These are phyloP conservation scores for Campaea margaritaria DNA, from an alignment of 2,888 invertebrate species.

Conservation along the genomic window DNA sequence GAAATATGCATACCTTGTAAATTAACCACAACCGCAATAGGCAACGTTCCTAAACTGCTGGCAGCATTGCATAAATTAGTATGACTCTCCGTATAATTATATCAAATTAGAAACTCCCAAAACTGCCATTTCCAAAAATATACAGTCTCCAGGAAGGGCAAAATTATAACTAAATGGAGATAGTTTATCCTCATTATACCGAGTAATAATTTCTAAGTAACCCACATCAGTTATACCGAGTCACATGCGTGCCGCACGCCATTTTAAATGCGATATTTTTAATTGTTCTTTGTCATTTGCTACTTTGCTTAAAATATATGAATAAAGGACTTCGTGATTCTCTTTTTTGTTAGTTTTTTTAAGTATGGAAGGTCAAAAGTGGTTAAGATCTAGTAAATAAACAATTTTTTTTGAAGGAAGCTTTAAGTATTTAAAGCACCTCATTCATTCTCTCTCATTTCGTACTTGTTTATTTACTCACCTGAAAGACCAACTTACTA, in stretches of 20 bases:
- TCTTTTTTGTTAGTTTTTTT: slow-evolving; percentile 23
- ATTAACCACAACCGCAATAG: too few relatives aligned
- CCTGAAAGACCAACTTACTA: too few relatives aligned
- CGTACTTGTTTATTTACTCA: too few relatives aligned
- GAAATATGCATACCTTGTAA: too few relatives aligned
- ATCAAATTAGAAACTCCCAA: slow-evolving; percentile 11
- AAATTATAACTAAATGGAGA: slow-evolving; percentile 34
- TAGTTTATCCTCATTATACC: slow-evolving; percentile 35
- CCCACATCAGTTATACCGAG: slow-evolving; percentile 45
- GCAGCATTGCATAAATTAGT: too few relatives aligned
- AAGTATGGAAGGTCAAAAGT: not conserved
- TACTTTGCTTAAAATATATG: slow-evolving; percentile 38
- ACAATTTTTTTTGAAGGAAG: too few relatives aligned
- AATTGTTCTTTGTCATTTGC: slow-evolving; percentile 43
- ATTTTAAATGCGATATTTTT: slow-evolving; percentile 44
- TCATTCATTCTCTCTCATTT: too few relatives aligned
- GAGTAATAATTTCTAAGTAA: slow-evolving; percentile 41
- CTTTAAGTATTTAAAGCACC: too few relatives aligned
- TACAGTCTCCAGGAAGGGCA: slow-evolving; percentile 25
- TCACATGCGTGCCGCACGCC: slow-evolving; percentile 60
- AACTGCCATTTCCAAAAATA: slow-evolving; percentile 9
- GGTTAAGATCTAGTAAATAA: not conserved
- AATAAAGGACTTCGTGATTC: slow-evolving; percentile 28
- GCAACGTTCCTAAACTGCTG: too few relatives aligned
- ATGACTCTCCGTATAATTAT: not conserved